Evolutionary conservation across 2,797 vertebrate genomes (phyloP), one percentile per base, ranked within the genome.

Genomic region (Xyrichtys novacula): DNA sequence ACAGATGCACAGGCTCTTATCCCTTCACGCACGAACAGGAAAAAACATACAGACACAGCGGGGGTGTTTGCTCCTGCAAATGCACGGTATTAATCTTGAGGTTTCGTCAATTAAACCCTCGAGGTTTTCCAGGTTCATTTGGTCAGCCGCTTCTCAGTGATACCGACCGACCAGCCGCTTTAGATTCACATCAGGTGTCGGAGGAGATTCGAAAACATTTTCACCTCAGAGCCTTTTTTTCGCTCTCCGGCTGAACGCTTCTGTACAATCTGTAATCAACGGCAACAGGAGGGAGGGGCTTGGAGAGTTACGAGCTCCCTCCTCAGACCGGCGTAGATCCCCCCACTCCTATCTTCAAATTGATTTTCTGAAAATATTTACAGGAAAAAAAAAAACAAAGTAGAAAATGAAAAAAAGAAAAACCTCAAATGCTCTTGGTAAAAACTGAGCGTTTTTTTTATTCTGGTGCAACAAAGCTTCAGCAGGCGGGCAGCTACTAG

Each of bases 81-180:
- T 59, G 56, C 61, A 57, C 17, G 14, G 12, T 36, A 63, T 71
- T 39, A 50, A 55, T 74, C 75, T 66, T 57, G 31, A 8, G 56
- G 50, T 67, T 76, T 76, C 11, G 56, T 84, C 80, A 55, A 65
- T 73, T 60, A 74, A 47, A 65, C 52, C 52, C 64, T 64, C 1
- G 34, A 74, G 67, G 66, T 58, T 65, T 26, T 19, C 7, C 8
- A 5, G 29, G 55, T 55, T 69, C 54, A 76, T 78, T 74, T 32
- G 65, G 63, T 83, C 71, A 68, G 73, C 52, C 46, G 62, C 56
- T 58, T 31, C 39, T 65, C 58, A 28, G 2, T 19, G 28, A 69
- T 57, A 17, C 25, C 56, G 40, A 55, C 19, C 65, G 40, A 55
- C 19, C 65, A 49, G 31, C 23, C 25, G 16, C 38, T 85, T 48